phyloP scores from a whole-genome alignment of 2,888 invertebrate genomes.

The Tetragonula carbonaria region DNA sequence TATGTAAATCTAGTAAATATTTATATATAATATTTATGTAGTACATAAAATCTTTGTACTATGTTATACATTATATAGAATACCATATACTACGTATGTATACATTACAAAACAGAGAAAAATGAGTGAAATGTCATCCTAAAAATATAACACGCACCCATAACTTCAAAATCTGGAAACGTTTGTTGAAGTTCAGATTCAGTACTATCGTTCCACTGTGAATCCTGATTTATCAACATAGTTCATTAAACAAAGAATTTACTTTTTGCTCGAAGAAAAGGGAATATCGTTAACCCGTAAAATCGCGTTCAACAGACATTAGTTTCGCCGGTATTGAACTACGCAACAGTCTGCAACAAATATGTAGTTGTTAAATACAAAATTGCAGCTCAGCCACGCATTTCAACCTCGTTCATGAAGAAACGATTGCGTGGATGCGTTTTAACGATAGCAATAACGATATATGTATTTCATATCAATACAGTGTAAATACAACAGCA shows the following conservation, averaged over 20 bases:
- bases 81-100: too few species aligned
- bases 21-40: too few species aligned
- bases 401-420: constrained; percentile 8
- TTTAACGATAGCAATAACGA: not conserved
- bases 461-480: not conserved
- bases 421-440: not conserved
- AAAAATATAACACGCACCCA: constrained; percentile 69
- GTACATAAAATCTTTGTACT: not conserved
- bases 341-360: not conserved
- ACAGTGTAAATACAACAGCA: not conserved
- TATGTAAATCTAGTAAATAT: not conserved
- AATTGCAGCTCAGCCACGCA: constrained; percentile 14
- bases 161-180: constrained; percentile 76
- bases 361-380: not conserved
- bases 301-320: not conserved
- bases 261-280: not conserved
- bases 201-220: constrained; percentile 68
- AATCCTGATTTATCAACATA: constrained; percentile 78
- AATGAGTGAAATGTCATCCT: not conserved
- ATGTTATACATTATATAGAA: not conserved
- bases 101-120: not conserved
- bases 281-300: constrained; percentile 19
- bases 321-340: constrained; percentile 13
- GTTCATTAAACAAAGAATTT: constrained; percentile 8
- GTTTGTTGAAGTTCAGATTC: constrained; percentile 71